These are phyloP conservation scores for Herpetotheres cachinnans DNA, from an alignment of 2,113 vertebrate genomes.

Conservation along the genomic window DNA sequence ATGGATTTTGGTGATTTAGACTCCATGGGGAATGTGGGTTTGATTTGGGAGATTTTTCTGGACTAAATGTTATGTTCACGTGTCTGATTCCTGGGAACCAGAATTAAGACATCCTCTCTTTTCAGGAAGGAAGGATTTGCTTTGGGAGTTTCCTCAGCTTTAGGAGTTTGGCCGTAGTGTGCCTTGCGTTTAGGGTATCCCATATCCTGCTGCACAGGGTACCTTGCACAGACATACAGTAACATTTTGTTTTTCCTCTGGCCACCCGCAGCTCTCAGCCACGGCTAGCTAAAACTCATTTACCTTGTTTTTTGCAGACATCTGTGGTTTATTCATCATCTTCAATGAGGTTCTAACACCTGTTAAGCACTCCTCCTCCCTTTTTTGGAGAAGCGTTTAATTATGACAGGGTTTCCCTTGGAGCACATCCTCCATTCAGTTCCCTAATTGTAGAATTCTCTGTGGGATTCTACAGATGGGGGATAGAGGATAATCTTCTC, in stretches of 20 bases:
- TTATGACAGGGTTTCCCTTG: conserved; percentile 48
- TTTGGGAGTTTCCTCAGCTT: neutral
- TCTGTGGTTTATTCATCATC: neutral
- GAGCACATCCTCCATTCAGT: conserved; percentile 41
- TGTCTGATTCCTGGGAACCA: neutral
- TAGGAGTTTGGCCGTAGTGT: neutral
- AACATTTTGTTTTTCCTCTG: neutral
- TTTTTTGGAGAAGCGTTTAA: conserved; percentile 47
- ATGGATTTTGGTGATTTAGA: neutral
- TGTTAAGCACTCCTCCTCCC: neutral
- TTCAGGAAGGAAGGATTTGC: neutral
- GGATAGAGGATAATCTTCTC: conserved; percentile 61
- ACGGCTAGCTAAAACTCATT: neutral
- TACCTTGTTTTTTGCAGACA: neutral
- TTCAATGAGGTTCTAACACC: conserved; percentile 3
- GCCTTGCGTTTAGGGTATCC: neutral
- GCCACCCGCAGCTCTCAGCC: neutral
- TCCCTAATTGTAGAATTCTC: conserved; percentile 59
- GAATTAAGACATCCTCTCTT: neutral
- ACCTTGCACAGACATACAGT: neutral
- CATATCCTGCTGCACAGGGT: neutral
- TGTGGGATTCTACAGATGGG: conserved; percentile 61
- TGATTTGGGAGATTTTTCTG: neutral
- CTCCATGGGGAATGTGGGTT: fast-evolving
- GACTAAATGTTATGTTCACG: neutral